Conservation (phyloP, 2,888 invertebrate genomes). For the Ptychoptera albimana region DNA sequence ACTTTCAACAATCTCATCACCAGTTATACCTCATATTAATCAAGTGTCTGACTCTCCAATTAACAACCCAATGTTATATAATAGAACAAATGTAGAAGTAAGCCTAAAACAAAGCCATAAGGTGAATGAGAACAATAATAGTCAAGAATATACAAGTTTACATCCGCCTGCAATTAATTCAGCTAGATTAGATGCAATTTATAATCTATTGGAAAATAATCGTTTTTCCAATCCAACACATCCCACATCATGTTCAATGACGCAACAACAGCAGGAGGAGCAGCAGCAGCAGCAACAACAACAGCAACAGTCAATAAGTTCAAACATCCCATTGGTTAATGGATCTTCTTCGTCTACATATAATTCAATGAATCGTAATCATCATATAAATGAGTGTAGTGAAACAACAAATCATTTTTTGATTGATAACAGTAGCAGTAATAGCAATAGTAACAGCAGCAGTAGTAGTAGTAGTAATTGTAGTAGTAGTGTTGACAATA, state of each 20-base stretch:
- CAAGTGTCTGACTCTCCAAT: neutral
- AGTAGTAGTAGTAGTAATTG: too few relatives aligned
- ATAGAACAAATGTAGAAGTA: neutral
- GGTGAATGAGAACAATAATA: neutral
- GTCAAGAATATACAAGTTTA: slow-evolving; percentile 18
- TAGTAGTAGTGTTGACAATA: too few relatives aligned
- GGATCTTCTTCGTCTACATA: neutral
- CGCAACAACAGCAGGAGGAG: neutral
- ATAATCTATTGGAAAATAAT: slow-evolving; percentile 27
- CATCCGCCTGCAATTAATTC: slow-evolving; percentile 22
- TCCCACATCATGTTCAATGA: slow-evolving; percentile 16
- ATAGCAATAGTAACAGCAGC: too few relatives aligned
- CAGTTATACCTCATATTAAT: too few relatives aligned
- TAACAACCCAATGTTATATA: neutral
- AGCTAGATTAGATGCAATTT: slow-evolving; percentile 25
- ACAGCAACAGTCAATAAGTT: neutral
- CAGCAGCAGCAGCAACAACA: neutral
- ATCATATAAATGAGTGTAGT: neutral
- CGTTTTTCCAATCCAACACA: slow-evolving; percentile 23
- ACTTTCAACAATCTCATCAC: too few relatives aligned
- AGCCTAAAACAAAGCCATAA: neutral
- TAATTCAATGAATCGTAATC: neutral
- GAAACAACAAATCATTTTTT: too few relatives aligned
- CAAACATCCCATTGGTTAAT: neutral
- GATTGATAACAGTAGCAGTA: too few relatives aligned